Percentiles rank a stretch among this genome's conserved stretches.
These are phyloP conservation scores for Dendropsophus ebraccatus DNA, from an alignment of 2,113 vertebrate species.

Conservation along the genomic window DNA sequence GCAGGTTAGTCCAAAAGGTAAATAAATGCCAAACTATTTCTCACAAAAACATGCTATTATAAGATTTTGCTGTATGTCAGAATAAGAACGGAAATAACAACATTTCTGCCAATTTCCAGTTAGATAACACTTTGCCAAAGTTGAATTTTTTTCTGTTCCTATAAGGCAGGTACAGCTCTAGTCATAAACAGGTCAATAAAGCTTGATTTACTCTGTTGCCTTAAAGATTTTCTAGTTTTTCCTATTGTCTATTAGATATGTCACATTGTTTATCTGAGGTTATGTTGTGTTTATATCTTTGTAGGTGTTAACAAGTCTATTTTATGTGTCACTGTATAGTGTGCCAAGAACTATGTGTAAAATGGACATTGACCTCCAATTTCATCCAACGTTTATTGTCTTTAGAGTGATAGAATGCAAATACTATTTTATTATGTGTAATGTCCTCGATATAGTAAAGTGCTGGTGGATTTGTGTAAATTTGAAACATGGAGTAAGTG, in stretches of 20 bases:
- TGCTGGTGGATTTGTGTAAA: neutral
- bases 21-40: neutral
- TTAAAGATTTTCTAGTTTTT: neutral
- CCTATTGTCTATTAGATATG: neutral
- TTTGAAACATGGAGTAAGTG: neutral
- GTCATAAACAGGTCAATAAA: neutral
- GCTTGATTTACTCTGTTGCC: neutral
- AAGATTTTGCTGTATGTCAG: neutral
- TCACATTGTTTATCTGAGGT: neutral
- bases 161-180: neutral
- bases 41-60: neutral
- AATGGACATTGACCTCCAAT: conserved; percentile 18
- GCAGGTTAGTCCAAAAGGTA: neutral
- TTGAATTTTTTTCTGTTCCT: neutral
- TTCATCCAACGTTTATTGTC: neutral
- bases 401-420: neutral
- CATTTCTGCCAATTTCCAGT: conserved; percentile 12
- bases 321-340: neutral
- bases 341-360: neutral
- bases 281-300: neutral
- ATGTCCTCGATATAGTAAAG: neutral
- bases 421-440: neutral
- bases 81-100: neutral
- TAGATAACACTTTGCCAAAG: neutral
- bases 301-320: neutral